Conservation (phyloP, 1,140 invertebrate species). For the Drosophila subobscura region DNA sequence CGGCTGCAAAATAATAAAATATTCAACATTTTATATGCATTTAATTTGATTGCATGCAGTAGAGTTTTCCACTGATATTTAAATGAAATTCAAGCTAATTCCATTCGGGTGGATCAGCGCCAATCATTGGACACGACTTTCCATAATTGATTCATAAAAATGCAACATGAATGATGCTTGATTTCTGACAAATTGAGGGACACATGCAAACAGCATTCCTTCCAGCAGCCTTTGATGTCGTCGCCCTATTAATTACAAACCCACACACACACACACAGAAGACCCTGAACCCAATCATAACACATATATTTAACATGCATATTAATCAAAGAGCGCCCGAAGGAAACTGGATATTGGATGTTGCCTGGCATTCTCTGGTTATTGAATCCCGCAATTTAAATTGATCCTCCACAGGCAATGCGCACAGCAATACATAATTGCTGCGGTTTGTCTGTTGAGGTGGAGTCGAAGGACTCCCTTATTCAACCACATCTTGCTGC, state of each 20-base stretch:
- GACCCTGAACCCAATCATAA: conserved; percentile 43
- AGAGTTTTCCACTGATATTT: conserved; percentile 17
- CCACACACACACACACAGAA: conserved; percentile 29
- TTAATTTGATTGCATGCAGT: conserved; percentile 37
- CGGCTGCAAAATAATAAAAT: conserved; percentile 26
- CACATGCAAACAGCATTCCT: conserved; percentile 2
- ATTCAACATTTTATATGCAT: conserved; percentile 46
- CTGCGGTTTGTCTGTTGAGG: conserved; percentile 53
- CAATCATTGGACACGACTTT: conserved; percentile 27
- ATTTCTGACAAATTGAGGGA: conserved; percentile 56
- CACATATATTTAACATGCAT: conserved; percentile 62
- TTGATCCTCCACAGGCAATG: conserved; percentile 65
- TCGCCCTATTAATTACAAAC: conserved; percentile 46
- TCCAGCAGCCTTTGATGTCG: conserved; percentile 59
- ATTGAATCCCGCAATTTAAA: conserved; percentile 77
- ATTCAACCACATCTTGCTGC: conserved; percentile 56
- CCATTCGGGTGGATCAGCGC: conserved; percentile 1
- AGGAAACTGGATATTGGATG: neutral
- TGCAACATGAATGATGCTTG: conserved; percentile 58
- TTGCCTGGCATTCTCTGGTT: conserved; percentile 41
- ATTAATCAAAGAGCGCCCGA: conserved; percentile 62
- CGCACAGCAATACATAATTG: conserved; percentile 62
- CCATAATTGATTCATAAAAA: conserved; percentile 38
- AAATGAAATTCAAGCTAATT: conserved; percentile 47
- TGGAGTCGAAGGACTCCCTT: conserved; percentile 8